Conservation (phyloP, 2,113 vertebrate genomes). For the Bagarius yarrelli region DNA sequence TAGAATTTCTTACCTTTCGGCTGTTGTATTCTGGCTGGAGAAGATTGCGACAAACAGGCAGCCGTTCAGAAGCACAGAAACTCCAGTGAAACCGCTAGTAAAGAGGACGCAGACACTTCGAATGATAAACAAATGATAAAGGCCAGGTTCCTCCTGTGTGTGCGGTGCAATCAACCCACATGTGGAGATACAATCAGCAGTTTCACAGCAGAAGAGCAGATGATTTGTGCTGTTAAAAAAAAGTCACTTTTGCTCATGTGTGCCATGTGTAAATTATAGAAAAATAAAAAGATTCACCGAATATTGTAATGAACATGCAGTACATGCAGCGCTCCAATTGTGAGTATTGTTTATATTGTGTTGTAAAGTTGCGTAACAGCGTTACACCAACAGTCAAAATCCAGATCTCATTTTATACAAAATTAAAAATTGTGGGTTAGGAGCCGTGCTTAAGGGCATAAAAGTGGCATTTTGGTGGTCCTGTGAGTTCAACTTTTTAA, state of each 20-base stretch:
- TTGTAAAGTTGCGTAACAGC: too few species aligned
- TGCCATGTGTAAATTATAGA: neutral
- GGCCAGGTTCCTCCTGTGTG: constrained; percentile 10
- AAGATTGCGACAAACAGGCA: neutral
- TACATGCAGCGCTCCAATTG: too few species aligned
- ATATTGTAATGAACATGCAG: neutral
- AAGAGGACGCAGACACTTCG: neutral
- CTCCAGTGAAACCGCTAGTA: neutral
- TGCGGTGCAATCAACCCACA: neutral
- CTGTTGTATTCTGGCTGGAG: neutral
- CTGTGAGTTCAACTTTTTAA: too few species aligned
- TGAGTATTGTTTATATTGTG: too few species aligned
- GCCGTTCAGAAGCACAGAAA: neutral
- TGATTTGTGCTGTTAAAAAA: neutral
- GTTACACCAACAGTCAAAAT: too few species aligned
- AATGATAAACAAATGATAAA: neutral
- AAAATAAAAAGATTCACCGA: neutral
- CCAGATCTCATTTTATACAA: too few species aligned
- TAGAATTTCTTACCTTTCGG: constrained; percentile 10
- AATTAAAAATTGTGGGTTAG: too few species aligned
- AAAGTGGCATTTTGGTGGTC: too few species aligned
- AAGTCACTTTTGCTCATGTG: neutral
- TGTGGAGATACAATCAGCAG: constrained; percentile 1
- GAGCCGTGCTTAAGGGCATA: too few species aligned
- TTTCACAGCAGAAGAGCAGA: neutral